Evolutionary conservation across 2,113 vertebrate genomes (phyloP).

Genomic region (Pandion haliaetus): DNA sequence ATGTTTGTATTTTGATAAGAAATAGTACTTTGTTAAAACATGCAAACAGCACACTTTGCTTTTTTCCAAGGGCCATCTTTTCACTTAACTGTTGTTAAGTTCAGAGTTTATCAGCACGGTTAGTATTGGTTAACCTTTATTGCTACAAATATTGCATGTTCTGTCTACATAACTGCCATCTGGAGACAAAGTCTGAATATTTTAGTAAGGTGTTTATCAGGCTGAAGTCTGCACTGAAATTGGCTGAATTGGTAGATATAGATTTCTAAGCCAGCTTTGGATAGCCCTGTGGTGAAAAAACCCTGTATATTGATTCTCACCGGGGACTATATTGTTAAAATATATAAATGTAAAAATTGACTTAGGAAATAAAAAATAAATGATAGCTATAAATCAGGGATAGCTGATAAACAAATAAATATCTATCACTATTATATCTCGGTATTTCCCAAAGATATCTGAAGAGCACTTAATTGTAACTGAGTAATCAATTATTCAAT

Average conservation of each 20-base stretch:
- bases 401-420: conserved; percentile 70
- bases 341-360: conserved; percentile 62
- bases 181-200: neutral
- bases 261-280: neutral
- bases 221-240: neutral
- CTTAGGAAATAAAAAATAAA: conserved; percentile 56
- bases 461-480: conserved; percentile 76
- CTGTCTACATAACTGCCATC: neutral
- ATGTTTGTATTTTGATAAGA: conserved; percentile 38
- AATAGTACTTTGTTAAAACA: neutral
- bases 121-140: conserved; percentile 1
- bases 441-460: conserved; percentile 71
- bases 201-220: conserved; percentile 4
- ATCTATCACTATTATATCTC: conserved; percentile 66
- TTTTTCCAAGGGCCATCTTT: neutral
- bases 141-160: neutral
- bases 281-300: neutral
- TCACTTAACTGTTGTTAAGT: neutral
- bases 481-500: conserved; percentile 79
- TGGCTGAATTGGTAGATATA: neutral
- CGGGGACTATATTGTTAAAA: conserved; percentile 17
- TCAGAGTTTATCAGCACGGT: conserved; percentile 12
- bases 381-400: conserved; percentile 49
- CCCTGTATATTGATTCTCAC: neutral
- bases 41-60: neutral